A percentile compares a stretch with the other conserved stretches of the same genome.
Evolutionary conservation across 2,888 invertebrate genomes (phyloP).

Genomic region (Scaptomyza flava): DNA sequence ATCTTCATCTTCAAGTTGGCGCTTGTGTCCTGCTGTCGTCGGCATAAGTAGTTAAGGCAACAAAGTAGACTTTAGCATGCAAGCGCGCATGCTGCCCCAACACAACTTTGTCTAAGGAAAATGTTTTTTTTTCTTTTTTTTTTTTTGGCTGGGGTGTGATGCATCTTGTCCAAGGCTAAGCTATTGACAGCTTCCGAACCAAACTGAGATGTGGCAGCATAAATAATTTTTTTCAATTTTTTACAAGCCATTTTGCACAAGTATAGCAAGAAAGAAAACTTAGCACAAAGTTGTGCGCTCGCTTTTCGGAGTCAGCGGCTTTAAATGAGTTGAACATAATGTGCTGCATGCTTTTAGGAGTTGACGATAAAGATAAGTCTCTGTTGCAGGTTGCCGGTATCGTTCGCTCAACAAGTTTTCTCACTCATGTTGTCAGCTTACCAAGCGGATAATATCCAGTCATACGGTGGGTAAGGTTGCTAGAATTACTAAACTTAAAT

Average conservation of each 20-base stretch:
- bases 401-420: slow-evolving; percentile 70
- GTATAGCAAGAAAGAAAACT: slow-evolving; percentile 44
- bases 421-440: slow-evolving; percentile 70
- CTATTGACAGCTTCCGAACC: slow-evolving; percentile 69
- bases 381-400: slow-evolving; percentile 25
- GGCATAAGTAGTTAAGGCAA: slow-evolving; percentile 78
- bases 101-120: slow-evolving; percentile 66
- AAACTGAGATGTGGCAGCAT: slow-evolving; percentile 59
- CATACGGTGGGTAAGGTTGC: slow-evolving; percentile 31
- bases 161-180: slow-evolving; percentile 54
- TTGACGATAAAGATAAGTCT: slow-evolving; percentile 44
- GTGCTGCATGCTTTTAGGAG: slow-evolving; percentile 54
- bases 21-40: slow-evolving; percentile 46
- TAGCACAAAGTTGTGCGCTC: slow-evolving; percentile 72
- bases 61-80: slow-evolving; percentile 77
- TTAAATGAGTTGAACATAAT: slow-evolving; percentile 74
- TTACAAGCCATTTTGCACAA: slow-evolving; percentile 73
- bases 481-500: background rate
- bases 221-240: slow-evolving; percentile 76
- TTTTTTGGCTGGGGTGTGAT: background rate
- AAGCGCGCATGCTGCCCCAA: slow-evolving; percentile 73
- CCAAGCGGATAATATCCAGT: slow-evolving; percentile 38
- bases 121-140: slow-evolving; percentile 2
- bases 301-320: slow-evolving; percentile 58
- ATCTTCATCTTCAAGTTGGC: slow-evolving; percentile 21